A percentile compares a stretch with the other conserved stretches of the same genome.
Evolutionary conservation across 2,113 vertebrate species (phyloP).

Genomic region (Dunckerocampus dactyliophorus): DNA sequence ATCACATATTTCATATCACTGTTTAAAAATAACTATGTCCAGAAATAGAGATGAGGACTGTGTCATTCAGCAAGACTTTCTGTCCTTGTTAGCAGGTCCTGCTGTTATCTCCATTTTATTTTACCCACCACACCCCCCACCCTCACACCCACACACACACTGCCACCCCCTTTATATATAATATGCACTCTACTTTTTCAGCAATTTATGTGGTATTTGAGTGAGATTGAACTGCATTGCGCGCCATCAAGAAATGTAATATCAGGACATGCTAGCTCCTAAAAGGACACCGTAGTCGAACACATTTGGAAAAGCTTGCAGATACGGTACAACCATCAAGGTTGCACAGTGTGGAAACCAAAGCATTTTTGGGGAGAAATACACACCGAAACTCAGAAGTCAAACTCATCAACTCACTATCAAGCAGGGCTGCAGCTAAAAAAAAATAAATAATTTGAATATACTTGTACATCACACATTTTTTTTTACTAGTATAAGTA

Average conservation of each 20-base stretch:
- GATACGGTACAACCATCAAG: not conserved
- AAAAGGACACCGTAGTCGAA: not conserved
- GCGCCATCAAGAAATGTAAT: slow-evolving; percentile 5
- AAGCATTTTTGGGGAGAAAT: no score
- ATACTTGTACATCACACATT: no score
- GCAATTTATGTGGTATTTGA: slow-evolving; percentile 26
- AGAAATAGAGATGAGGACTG: slow-evolving; percentile 39
- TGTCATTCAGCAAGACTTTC: slow-evolving; percentile 36
- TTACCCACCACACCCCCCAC: not conserved
- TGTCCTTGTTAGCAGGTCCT: slow-evolving; percentile 18
- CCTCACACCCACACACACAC: no score
- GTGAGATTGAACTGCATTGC: slow-evolving; percentile 14
- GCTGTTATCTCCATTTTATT: slow-evolving; percentile 29
- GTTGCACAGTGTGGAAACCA: not conserved
- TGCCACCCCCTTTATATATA: slow-evolving; percentile 19
- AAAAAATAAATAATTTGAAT: no score
- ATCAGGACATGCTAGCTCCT: slow-evolving; percentile 8
- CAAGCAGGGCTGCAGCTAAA: no score
- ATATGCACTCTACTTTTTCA: slow-evolving; percentile 9
- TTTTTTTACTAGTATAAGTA: no score
- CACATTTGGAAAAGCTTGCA: not conserved
- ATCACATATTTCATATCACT: slow-evolving; percentile 25
- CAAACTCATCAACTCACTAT: no score
- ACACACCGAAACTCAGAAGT: no score
- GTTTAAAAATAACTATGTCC: slow-evolving; percentile 39